Conservation (phyloP, 2,888 invertebrate genomes). For the Podabrus alpinus region DNA sequence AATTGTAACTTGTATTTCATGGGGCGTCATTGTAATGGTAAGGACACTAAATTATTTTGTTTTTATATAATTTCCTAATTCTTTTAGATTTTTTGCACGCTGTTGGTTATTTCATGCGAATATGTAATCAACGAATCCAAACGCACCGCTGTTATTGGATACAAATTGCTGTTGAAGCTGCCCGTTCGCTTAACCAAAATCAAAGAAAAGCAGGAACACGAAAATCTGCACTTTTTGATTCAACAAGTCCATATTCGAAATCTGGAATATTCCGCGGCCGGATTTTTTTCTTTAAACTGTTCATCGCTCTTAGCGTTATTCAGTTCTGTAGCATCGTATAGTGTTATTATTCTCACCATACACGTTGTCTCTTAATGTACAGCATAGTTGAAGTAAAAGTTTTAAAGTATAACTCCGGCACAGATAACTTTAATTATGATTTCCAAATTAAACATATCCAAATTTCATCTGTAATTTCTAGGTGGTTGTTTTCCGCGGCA, state of each 20-base stretch:
- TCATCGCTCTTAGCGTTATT: slow-evolving; percentile 21
- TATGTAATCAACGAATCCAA: slow-evolving; percentile 4
- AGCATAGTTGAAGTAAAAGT: no score
- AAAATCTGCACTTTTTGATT: neutral
- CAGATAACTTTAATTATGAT: no score
- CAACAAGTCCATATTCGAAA: slow-evolving; percentile 11
- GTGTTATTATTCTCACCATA: slow-evolving; percentile 17
- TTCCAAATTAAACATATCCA: no score
- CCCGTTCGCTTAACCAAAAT: neutral
- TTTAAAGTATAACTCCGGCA: no score
- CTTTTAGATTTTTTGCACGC: neutral
- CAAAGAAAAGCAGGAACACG: neutral
- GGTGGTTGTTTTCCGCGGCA: no score
- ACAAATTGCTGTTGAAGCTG: slow-evolving; percentile 7
- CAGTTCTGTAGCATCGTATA: slow-evolving; percentile 21
- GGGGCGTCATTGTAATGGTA: neutral
- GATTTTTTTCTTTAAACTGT: slow-evolving; percentile 29
- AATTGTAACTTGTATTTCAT: neutral
- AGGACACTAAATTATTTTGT: neutral
- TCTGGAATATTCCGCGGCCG: slow-evolving; percentile 12
- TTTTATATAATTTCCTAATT: neutral
- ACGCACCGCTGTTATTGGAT: neutral
- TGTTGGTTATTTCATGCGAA: slow-evolving; percentile 1
- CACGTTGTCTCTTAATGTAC: neutral
- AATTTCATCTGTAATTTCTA: no score